phyloP scores from a whole-genome alignment of 2,797 vertebrate genomes.

The Anguilla pacifica region DNA sequence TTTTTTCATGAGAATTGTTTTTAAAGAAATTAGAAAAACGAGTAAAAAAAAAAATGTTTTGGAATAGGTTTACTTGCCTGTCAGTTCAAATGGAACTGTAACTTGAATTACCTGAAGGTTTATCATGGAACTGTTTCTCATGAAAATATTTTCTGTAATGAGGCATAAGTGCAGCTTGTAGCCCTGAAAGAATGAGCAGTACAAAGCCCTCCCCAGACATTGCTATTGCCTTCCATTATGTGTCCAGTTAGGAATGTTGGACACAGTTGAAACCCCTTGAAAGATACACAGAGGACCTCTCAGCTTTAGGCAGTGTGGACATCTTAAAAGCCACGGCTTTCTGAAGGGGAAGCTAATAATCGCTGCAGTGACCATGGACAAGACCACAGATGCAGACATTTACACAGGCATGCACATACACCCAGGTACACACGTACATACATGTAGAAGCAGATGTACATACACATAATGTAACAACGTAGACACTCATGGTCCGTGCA shows the following conservation, averaged over 20 bases:
- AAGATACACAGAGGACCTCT: neutral
- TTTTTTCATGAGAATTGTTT: neutral
- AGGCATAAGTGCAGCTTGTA: neutral
- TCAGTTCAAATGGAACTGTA: neutral
- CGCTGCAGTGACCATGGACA: neutral
- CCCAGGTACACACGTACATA: neutral
- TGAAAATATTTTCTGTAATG: constrained; percentile 10
- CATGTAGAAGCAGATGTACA: neutral
- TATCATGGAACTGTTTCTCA: neutral
- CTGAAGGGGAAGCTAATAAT: neutral
- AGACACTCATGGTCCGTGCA: neutral
- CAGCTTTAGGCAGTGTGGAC: neutral
- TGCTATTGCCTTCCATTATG: constrained; percentile 20
- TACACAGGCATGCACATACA: constrained; percentile 9
- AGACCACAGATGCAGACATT: neutral
- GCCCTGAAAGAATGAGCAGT: neutral
- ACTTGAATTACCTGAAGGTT: neutral
- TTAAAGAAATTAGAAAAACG: neutral
- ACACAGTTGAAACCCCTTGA: neutral
- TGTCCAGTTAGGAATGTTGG: constrained; percentile 25
- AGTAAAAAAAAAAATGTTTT: neutral
- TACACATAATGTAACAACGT: neutral
- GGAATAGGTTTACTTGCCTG: constrained; percentile 1
- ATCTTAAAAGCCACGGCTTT: constrained; percentile 17
- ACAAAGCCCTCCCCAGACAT: constrained; percentile 15